These are phyloP conservation scores for Sebastes iracundus DNA, from an alignment of 2,797 vertebrate genomes.

Conservation along the genomic window DNA sequence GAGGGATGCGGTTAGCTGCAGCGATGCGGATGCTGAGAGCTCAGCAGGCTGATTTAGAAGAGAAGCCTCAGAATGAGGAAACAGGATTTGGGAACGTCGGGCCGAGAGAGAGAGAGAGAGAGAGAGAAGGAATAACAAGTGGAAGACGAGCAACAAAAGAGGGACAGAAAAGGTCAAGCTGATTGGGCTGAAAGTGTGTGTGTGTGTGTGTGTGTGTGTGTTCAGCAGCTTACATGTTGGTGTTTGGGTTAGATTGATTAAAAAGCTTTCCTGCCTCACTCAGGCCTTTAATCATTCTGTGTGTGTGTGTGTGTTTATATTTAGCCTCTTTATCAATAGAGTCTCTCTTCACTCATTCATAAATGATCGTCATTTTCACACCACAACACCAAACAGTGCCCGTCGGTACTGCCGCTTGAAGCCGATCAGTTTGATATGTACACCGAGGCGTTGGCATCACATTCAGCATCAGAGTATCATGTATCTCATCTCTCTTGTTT, in stretches of 20 bases:
- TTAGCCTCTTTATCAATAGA: conserved; percentile 36
- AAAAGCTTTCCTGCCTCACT: conserved; percentile 10
- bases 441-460: neutral
- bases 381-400: neutral
- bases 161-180: too few relatives aligned
- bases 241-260: conserved; percentile 20
- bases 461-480: neutral
- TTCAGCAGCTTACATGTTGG: too few relatives aligned
- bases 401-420: neutral
- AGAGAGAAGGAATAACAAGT: neutral
- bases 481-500: neutral
- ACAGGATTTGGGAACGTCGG: neutral
- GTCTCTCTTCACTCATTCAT: conserved; percentile 20
- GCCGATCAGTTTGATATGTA: neutral
- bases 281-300: conserved; percentile 1
- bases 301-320: neutral
- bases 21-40: conserved; percentile 6
- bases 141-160: too few relatives aligned
- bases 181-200: neutral
- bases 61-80: conserved; percentile 18
- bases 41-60: neutral
- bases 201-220: neutral
- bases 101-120: too few relatives aligned
- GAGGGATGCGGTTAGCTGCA: neutral
- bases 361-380: neutral